Percentiles rank a stretch among this genome's conserved stretches.
Evolutionary conservation across 2,113 vertebrate genomes (phyloP).

Genomic region (Sorex araneus): DNA sequence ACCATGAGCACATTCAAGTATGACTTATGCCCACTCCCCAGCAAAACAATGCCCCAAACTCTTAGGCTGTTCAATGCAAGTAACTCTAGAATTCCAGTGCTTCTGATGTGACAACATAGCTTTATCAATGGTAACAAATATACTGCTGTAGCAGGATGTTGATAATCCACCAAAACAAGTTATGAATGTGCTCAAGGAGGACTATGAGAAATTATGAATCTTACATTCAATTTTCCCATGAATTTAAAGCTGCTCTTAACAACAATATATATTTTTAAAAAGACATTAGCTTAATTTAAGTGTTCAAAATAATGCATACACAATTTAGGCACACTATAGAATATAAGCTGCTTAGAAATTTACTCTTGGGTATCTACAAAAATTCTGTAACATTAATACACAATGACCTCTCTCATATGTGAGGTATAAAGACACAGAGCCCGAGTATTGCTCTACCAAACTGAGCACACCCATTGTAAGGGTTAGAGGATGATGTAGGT

Average conservation of each 20-base stretch:
- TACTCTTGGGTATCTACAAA: background rate
- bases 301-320: background rate
- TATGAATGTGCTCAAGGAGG: background rate
- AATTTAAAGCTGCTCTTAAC: conserved; percentile 4
- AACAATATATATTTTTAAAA: background rate
- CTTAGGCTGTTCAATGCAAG: background rate
- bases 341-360: conserved; percentile 31
- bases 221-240: background rate
- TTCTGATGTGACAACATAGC: background rate
- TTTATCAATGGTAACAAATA: background rate
- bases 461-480: too few relatives aligned
- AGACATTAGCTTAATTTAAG: background rate
- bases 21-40: too few relatives aligned
- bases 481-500: too few relatives aligned
- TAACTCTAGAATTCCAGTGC: background rate
- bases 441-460: too few relatives aligned
- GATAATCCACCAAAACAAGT: background rate
- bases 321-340: background rate
- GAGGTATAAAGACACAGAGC: too few relatives aligned
- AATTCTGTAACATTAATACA: background rate
- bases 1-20: too few relatives aligned
- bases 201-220: background rate
- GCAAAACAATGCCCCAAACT: too few relatives aligned
- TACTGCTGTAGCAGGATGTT: background rate
- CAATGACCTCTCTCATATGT: too few relatives aligned